Evolutionary conservation across 2,113 vertebrate species (phyloP), one percentile per base, ranked within the genome.

Genomic region (Eupsittula cactorum): DNA sequence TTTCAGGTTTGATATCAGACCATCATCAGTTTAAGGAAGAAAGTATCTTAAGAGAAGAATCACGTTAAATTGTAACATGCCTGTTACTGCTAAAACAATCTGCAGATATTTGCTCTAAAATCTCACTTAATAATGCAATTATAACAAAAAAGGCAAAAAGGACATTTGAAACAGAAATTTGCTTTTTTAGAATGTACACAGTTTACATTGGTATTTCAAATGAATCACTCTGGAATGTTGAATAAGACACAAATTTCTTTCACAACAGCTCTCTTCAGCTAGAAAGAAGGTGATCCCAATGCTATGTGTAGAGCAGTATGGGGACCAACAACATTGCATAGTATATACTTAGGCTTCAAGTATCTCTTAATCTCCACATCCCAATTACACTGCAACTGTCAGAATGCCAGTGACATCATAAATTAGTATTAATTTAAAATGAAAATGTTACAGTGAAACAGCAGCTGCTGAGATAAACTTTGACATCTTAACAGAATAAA

Each of bases 381-480:
- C 57, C 86, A 97, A 78, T 96, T 95, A 94, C 53, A 96, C 68
- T 82, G 77, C 18, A 44, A 44, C 76, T 95, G 80, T 93, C 87
- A 97, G 76, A 91, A 96, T 95, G 95, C 37, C 91, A 95, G 84
- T 96, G 88, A 97, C 91, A 94, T 78, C 82, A 95, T 62, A 94
- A 96, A 95, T 94, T 91, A 97, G 70, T 83, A 97, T 97, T 97
- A 94, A 96, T 95, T 97, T 97, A 97, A 95, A 95, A 41, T 53
- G 74, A 97, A 97, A 95, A 57, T 91, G 81, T 85, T 97, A 79
- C 57, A 86, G 90, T 73, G 95, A 96, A 95, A 96, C 95, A 96
- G 89, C 67, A 94, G 87, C 76, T 96, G 87, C 95, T 88, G 80
- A 95, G 94, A 98, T 97, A 98, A 98, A 98, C 93, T 92, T 88